phyloP scores from a whole-genome alignment of 53 echinoderm and acorn worm species.

The Henricia sp. region DNA sequence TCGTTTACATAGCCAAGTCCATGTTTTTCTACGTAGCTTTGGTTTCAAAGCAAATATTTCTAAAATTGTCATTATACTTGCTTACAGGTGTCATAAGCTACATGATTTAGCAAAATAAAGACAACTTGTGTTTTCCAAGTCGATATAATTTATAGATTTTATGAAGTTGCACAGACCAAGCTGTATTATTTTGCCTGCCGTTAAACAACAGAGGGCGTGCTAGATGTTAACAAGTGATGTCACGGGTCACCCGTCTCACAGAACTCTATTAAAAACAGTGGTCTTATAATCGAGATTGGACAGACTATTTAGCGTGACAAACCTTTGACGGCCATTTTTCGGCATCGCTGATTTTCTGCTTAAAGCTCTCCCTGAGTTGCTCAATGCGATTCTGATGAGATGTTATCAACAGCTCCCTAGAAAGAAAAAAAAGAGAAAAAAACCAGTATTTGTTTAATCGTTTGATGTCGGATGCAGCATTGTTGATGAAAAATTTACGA shows the following conservation, averaged over 20 bases:
- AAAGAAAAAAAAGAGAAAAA: neutral
- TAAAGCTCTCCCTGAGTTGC: constrained; percentile 93
- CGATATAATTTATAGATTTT: neutral
- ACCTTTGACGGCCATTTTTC: constrained; percentile 94
- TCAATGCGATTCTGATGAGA: constrained; percentile 95
- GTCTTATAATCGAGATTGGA: neutral
- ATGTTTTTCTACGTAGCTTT: no score
- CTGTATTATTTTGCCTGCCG: neutral
- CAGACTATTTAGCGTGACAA: neutral
- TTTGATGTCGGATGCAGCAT: neutral
- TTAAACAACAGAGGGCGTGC: neutral
- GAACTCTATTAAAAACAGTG: no score
- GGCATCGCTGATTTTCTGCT: constrained; percentile 85
- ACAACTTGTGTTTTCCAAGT: neutral
- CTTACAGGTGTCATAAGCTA: no score
- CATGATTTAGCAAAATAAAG: no score
- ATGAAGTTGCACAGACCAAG: neutral
- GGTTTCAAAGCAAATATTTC: no score
- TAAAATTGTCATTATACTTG: no score
- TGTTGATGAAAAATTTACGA: neutral
- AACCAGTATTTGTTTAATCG: neutral
- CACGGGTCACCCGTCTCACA: neutral
- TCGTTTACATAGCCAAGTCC: no score
- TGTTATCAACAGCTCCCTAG: constrained; percentile 88
- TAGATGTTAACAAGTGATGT: neutral